Evolutionary conservation across 2,888 invertebrate genomes (phyloP), one percentile per base, ranked within the genome.

Genomic region (Drosophila setosimentum): DNA sequence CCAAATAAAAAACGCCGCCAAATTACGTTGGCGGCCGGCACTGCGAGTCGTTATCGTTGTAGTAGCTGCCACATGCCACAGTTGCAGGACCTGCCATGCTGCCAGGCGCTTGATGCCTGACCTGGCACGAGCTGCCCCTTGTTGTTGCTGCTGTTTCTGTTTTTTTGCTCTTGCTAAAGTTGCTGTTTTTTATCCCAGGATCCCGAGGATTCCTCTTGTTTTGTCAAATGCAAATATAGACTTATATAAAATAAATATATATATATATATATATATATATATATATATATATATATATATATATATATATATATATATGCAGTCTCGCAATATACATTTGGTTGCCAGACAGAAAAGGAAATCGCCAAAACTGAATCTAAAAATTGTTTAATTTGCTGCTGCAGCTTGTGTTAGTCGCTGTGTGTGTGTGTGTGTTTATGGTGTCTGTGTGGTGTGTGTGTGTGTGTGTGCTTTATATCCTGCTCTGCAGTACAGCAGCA

Each of bases 211-310:
- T 50, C 68, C 40, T 50, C 33, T 85, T 89, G 89, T 85, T 90
- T 85, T 89, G 91, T 90, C 84, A 85, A 85, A 90, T 85, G 89
- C 84, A 85, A 90, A 85, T 90, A 85, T 86, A 85, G 90, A 84
- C 89, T 73, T 65, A 62, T 66, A 55, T 62, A 67, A n/a, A n/a
- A 65, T 74, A 68, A 77, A 72, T 65, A 78, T 65, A 62, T 66
- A 55, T 62, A 67, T 58, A 65, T 59, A 67, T 54, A 64, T 57
- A 48, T 49, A 50, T 45, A 29, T 27, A 16, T 51, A 53, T 8
- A 35, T 21, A 60, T 13, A 33, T 21, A 42, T 35, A 49, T n/a
- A 40, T 32, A 48, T 42, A 35, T 27, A 45, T 42, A 48, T n/a
- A 42, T 5, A n/a, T 16, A 51, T 11, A 16, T 53, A 33, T 27